phyloP scores from a whole-genome alignment of 2,888 invertebrate species.

The Drosophila suboccidentalis region DNA sequence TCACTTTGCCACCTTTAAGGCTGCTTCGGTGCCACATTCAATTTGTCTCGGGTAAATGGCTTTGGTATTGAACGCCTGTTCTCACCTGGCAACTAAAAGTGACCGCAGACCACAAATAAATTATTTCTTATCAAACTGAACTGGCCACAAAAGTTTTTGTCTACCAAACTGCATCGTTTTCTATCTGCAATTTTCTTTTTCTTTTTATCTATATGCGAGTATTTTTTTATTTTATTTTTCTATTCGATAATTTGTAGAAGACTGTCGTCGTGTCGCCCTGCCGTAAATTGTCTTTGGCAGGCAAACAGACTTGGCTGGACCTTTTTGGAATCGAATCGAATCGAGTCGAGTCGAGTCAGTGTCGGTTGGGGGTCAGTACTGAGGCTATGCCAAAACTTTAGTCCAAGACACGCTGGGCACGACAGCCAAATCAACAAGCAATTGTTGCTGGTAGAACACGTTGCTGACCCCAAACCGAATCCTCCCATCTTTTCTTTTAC shows the following conservation, averaged over 20 bases:
- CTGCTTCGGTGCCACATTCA: conserved; percentile 23
- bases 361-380: conserved; percentile 41
- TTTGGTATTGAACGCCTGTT: conserved; percentile 26
- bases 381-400: conserved; percentile 65
- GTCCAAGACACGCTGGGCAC: conserved; percentile 41
- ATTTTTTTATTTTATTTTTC: conserved; percentile 38
- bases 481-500: conserved; percentile 9
- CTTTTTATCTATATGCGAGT: not conserved
- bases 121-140: conserved; percentile 76
- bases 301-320: conserved; percentile 47
- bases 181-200: conserved; percentile 64
- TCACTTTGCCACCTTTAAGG: conserved; percentile 31
- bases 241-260: conserved; percentile 76
- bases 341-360: conserved; percentile 11
- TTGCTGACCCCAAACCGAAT: conserved; percentile 25
- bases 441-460: conserved; percentile 78
- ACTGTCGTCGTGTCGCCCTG: conserved; percentile 51
- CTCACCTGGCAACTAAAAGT: conserved; percentile 45
- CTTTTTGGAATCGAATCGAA: conserved; percentile 26
- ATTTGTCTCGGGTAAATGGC: conserved; percentile 43
- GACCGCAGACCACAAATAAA: conserved; percentile 72
- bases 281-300: conserved; percentile 81
- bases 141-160: conserved; percentile 71
- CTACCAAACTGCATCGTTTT: conserved; percentile 57
- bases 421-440: conserved; percentile 76